Evolutionary conservation across 1,140 invertebrate genomes (phyloP).

Genomic region (Charaxes varanes): DNA sequence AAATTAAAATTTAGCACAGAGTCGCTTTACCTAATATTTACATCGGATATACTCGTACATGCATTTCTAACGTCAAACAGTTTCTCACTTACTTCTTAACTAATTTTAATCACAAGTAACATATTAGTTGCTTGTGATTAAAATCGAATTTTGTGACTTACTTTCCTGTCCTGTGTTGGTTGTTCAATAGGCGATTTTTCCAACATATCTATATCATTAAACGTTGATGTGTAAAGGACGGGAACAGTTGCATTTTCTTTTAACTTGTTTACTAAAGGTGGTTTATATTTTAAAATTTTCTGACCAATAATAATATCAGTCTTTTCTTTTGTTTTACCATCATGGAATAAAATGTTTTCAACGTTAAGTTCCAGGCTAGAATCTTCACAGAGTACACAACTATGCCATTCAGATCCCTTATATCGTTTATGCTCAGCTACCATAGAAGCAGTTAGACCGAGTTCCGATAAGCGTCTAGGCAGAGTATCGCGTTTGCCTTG

Average conservation of each 20-base stretch:
- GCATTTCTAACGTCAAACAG: too few relatives aligned
- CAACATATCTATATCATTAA: too few relatives aligned
- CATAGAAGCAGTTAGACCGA: conserved; percentile 15
- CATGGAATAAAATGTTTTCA: conserved; percentile 23
- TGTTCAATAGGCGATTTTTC: too few relatives aligned
- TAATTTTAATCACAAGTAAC: too few relatives aligned
- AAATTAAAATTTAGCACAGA: too few relatives aligned
- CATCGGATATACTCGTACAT: too few relatives aligned
- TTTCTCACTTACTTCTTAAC: conserved; percentile 5
- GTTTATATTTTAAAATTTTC: conserved; percentile 40
- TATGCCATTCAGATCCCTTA: conserved; percentile 11
- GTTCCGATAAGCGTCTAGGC: conserved; percentile 21
- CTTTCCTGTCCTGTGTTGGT: too few relatives aligned
- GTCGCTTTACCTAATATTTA: too few relatives aligned
- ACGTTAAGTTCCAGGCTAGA: conserved; percentile 39
- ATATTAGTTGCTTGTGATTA: too few relatives aligned
- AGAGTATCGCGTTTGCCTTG: conserved; percentile 7
- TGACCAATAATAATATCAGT: conserved; percentile 41
- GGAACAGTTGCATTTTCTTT: conserved; percentile 19
- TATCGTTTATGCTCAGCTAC: conserved; percentile 21
- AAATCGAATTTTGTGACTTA: too few relatives aligned
- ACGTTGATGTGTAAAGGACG: conserved; percentile 27
- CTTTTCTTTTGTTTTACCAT: conserved; percentile 9
- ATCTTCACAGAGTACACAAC: conserved; percentile 28
- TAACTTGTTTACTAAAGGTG: conserved; percentile 14